These are phyloP conservation scores for Natator depressus DNA, from an alignment of 2,113 vertebrate genomes.

Conservation along the genomic window DNA sequence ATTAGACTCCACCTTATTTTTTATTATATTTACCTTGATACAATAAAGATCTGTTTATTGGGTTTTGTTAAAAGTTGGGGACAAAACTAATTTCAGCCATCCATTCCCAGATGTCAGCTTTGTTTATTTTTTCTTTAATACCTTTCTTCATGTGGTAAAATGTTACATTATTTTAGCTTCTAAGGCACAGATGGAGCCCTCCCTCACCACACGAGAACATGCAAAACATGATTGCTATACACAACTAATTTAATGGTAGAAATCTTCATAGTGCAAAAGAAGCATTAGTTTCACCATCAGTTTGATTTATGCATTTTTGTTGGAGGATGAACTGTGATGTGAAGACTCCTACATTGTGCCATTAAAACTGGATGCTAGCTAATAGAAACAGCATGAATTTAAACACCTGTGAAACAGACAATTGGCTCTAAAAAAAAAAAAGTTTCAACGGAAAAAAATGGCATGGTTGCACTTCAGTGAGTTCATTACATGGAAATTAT, in stretches of 20 bases:
- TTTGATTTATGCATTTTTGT: neutral
- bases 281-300: neutral
- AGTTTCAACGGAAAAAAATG: neutral
- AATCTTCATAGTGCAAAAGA: neutral
- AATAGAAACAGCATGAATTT: neutral
- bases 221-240: neutral
- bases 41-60: neutral
- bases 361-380: neutral
- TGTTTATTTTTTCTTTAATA: neutral
- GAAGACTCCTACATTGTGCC: neutral
- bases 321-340: neutral
- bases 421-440: neutral
- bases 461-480: neutral
- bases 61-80: neutral
- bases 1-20: neutral
- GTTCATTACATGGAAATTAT: neutral
- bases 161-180: neutral
- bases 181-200: neutral
- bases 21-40: neutral
- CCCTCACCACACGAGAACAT: neutral
- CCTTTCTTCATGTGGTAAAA: neutral
- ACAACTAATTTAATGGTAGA: neutral
- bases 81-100: neutral
- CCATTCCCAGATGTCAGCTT: neutral
- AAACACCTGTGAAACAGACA: neutral